A percentile compares a stretch with the other conserved stretches of the same genome.
These are phyloP conservation scores for Ictalurus furcatus DNA, from an alignment of 2,113 vertebrate species.

Conservation along the genomic window DNA sequence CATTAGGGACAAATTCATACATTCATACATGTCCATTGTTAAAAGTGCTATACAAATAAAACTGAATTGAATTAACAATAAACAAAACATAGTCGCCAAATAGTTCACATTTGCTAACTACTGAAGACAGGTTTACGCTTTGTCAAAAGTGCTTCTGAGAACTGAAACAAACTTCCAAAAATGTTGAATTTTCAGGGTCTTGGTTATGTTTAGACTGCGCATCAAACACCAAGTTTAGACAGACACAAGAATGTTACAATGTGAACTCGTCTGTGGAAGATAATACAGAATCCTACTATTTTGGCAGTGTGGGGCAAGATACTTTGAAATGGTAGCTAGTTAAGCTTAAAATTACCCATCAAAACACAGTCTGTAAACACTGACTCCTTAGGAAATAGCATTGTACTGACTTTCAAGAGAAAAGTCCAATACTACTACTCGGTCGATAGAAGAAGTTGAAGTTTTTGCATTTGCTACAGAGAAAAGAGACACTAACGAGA, in stretches of 20 bases:
- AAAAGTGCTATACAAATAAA: no score
- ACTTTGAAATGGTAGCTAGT: background rate
- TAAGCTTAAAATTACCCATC: background rate
- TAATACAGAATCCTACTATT: background rate
- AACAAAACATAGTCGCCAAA: background rate
- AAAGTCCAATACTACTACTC: background rate
- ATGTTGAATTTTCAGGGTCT: background rate
- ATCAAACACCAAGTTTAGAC: background rate
- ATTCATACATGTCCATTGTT: no score
- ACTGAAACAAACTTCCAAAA: background rate
- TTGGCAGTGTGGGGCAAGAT: background rate
- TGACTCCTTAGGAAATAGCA: background rate
- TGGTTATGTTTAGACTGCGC: background rate
- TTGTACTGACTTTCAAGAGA: background rate
- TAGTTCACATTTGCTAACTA: background rate
- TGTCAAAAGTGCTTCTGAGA: background rate
- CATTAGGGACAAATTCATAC: no score
- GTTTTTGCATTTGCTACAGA: background rate
- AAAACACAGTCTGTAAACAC: background rate
- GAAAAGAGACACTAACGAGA: background rate
- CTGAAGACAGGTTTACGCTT: background rate
- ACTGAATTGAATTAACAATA: no score
- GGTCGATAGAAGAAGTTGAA: background rate
- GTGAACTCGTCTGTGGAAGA: background rate
- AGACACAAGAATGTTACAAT: background rate